Percentiles rank a stretch among this genome's conserved stretches.
Evolutionary conservation across 2,797 vertebrate species (phyloP).

Genomic region (Molossus alvarezi): DNA sequence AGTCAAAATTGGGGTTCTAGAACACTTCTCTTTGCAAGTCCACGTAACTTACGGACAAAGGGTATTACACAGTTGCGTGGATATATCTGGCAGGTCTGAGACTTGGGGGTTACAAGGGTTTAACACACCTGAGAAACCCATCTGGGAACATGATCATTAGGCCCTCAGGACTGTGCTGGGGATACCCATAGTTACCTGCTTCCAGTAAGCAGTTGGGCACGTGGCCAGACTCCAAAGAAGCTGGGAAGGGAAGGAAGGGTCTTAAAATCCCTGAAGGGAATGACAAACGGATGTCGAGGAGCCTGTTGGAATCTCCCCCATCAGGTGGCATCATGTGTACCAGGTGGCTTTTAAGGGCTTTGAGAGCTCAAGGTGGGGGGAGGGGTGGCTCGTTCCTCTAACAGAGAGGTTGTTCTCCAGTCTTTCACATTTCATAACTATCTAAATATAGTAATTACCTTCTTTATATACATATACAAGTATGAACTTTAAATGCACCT

Average conservation of each 20-base stretch:
- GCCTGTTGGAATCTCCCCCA: neutral
- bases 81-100: neutral
- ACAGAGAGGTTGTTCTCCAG: neutral
- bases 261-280: neutral
- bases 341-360: neutral
- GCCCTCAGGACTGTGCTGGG: neutral
- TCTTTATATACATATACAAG: neutral
- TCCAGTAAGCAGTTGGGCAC: neutral
- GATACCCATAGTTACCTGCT: rapidly evolving
- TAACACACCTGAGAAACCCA: neutral
- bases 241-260: neutral
- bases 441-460: neutral
- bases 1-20: neutral
- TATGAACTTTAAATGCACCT: neutral
- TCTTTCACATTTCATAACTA: neutral
- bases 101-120: neutral
- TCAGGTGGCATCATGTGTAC: neutral
- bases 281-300: neutral
- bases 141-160: neutral
- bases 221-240: neutral
- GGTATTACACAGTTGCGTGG: neutral
- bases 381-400: neutral
- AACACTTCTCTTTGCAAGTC: neutral
- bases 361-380: neutral
- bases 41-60: neutral